A percentile compares a stretch with the other conserved stretches of the same genome.
phyloP scores from a whole-genome alignment of 1,140 invertebrate genomes.

The Psix sp. region DNA sequence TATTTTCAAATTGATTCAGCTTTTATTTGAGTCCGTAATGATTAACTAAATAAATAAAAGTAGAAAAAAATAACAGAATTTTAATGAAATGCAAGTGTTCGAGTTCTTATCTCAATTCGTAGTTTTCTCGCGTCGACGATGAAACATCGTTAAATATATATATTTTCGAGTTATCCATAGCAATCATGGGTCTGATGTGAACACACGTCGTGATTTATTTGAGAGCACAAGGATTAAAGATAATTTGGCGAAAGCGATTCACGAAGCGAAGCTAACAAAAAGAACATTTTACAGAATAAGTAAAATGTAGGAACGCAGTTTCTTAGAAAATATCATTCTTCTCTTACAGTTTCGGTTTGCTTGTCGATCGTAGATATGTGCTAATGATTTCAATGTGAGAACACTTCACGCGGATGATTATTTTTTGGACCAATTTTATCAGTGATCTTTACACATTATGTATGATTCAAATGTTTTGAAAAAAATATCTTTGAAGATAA shows the following conservation, averaged over 20 bases:
- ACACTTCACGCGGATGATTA: neutral
- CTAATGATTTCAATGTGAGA: conserved; percentile 56
- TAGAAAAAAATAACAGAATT: neutral
- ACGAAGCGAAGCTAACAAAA: conserved; percentile 55
- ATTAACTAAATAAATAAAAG: neutral
- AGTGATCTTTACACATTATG: too few species aligned
- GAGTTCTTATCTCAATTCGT: conserved; percentile 13
- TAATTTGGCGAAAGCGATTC: conserved; percentile 67
- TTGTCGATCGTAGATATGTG: conserved; percentile 64
- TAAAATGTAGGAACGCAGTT: conserved; percentile 42
- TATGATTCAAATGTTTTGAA: too few species aligned
- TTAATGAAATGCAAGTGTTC: conserved; percentile 13
- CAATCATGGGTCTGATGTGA: conserved; percentile 31
- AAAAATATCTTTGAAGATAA: too few species aligned
- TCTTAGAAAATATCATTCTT: conserved; percentile 66
- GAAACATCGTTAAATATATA: conserved; percentile 29
- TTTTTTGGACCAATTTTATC: neutral
- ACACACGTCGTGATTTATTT: conserved; percentile 58
- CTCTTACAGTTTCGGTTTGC: conserved; percentile 63
- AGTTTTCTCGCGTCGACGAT: conserved; percentile 7
- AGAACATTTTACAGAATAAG: conserved; percentile 22
- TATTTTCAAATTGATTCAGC: too few species aligned
- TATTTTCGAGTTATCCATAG: conserved; percentile 35
- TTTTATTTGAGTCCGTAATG: too few species aligned
- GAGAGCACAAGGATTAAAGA: conserved; percentile 55